These are phyloP conservation scores for Oceanodroma leucorhoa DNA, from an alignment of 2,797 vertebrate species.

Conservation along the genomic window DNA sequence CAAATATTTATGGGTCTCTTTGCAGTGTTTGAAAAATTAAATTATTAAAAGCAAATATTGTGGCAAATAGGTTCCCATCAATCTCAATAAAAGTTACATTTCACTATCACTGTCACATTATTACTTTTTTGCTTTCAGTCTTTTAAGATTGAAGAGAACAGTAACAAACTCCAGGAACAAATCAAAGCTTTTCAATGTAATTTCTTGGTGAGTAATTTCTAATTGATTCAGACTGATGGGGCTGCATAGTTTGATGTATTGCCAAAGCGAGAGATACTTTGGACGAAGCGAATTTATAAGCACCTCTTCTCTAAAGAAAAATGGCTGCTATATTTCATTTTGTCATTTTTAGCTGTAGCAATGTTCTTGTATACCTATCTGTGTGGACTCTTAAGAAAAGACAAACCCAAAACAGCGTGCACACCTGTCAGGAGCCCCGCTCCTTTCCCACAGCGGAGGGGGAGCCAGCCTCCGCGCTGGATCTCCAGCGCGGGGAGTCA, in stretches of 20 bases:
- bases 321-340: slow-evolving; percentile 81
- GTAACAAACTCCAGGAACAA: slow-evolving; percentile 71
- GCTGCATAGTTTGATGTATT: slow-evolving; percentile 76
- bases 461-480: background rate
- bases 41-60: slow-evolving; percentile 86
- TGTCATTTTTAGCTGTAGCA: slow-evolving; percentile 75
- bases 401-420: background rate
- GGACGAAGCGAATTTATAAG: slow-evolving; percentile 76
- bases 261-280: slow-evolving; percentile 72
- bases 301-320: slow-evolving; percentile 76
- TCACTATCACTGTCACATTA: slow-evolving; percentile 72
- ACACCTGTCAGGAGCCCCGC: background rate
- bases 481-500: background rate
- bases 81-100: slow-evolving; percentile 78
- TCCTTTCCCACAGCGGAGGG: background rate
- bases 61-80: slow-evolving; percentile 78
- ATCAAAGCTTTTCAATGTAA: slow-evolving; percentile 78
- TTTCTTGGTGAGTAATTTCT: slow-evolving; percentile 84
- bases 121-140: slow-evolving; percentile 70
- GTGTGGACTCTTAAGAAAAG: background rate
- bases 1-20: slow-evolving; percentile 78
- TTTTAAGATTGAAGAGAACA: slow-evolving; percentile 72
- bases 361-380: slow-evolving; percentile 65
- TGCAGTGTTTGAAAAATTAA: slow-evolving; percentile 78
- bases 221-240: slow-evolving; percentile 84